Base-by-base conservation (phyloP, 2,113 vertebrate genomes). In the Thalassoma bifasciatum region DNA sequence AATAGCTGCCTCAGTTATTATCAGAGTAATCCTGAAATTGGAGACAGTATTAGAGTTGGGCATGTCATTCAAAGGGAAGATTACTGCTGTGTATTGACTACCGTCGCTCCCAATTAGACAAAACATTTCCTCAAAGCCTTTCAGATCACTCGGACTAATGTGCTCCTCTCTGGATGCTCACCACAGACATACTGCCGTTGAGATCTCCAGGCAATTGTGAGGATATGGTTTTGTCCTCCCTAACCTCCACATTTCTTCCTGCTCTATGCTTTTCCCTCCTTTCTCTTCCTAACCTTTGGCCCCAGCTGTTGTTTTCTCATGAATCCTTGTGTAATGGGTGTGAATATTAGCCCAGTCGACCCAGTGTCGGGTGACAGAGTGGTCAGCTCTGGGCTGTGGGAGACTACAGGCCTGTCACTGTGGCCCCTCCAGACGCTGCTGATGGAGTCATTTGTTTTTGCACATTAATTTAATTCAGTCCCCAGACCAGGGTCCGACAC, bases 361-460 rank as follows among this genome's bases (percentile, higher is more conserved):
- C 70, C 82, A 86, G 88, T 90, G 90, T 92, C 85, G 44, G 84
- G 88, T 93, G 89, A 92, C 89, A 72, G 81, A 26, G 23, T 38
- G 75, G 72, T 81, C 85, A 73, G 80, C 81, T 53, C 38, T 80
- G 82, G 82, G 81, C 72, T 54, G 72, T 44, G 57, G 10, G 42
- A 86, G 84, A 75, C 85, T 81, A 77, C 81, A 72, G 81, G 87
- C 87, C 85, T 91, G 92, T 93, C 91, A 88, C 88, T 82, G 76
- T 17, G 34, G 88, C 85, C 84, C 79, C 85, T 79, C 87, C 75
- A 91, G 89, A 92, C 85, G 13, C 67, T 87, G 88, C 82, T 86
- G 91, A 93, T 94, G 93, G 88, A 93, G 93, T 94, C 92, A 94
- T 94, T 87, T 94, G 92, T 94, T 94, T 92, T 94, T 85, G 82